These are phyloP conservation scores for Strigamia transsilvanica DNA, from an alignment of 2,888 invertebrate genomes.

Conservation along the genomic window DNA sequence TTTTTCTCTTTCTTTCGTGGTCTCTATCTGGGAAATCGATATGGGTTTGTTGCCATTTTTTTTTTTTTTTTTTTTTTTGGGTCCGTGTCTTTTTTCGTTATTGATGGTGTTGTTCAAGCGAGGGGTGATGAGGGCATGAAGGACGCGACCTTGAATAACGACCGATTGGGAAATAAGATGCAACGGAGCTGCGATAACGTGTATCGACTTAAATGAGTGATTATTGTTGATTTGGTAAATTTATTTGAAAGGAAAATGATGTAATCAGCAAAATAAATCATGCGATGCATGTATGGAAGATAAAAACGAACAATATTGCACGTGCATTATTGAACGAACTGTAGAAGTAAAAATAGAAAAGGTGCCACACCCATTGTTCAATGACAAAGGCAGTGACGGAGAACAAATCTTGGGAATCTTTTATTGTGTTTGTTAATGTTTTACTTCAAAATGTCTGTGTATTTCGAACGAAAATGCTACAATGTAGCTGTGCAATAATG, in stretches of 20 bases:
- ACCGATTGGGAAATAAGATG: conserved; percentile 14
- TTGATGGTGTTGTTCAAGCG: conserved; percentile 9
- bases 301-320: conserved; percentile 32
- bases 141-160: conserved; percentile 38
- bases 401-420: conserved; percentile 29
- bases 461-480: background rate
- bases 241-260: background rate
- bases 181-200: background rate
- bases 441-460: background rate
- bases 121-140: conserved; percentile 17
- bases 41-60: background rate
- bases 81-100: background rate
- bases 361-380: conserved; percentile 41
- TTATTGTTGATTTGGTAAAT: background rate
- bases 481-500: too few relatives aligned
- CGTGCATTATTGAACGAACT: conserved; percentile 46
- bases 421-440: background rate
- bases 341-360: conserved; percentile 42
- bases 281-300: background rate
- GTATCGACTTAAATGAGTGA: background rate
- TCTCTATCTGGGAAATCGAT: background rate
- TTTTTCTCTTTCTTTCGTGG: background rate
- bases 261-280: conserved; percentile 21
- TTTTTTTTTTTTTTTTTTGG: too few relatives aligned
- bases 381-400: conserved; percentile 20